Percentiles rank a stretch among this genome's conserved stretches.
phyloP scores from a whole-genome alignment of 2,888 invertebrate genomes.

The Pterostichus niger region DNA sequence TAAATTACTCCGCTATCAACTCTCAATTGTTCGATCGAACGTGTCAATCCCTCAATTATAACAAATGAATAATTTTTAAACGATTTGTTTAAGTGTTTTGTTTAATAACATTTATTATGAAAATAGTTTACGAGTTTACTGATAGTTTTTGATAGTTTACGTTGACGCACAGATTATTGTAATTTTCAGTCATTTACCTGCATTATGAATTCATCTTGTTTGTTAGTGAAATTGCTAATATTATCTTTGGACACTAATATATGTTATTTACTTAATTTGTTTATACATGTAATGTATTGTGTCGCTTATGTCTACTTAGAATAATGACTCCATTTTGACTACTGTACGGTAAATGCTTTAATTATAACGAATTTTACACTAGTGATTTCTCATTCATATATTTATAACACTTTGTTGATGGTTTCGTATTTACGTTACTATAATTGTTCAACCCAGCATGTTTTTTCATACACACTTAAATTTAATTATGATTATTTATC shows the following conservation, averaged over 20 bases:
- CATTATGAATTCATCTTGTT: constrained; percentile 63
- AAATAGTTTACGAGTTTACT: constrained; percentile 53
- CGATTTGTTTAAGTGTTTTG: constrained; percentile 41
- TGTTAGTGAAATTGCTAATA: constrained; percentile 59
- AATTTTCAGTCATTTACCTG: constrained; percentile 61
- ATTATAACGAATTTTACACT: constrained; percentile 61
- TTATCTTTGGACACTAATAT: constrained; percentile 61
- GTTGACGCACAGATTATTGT: constrained; percentile 55
- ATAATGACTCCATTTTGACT: constrained; percentile 62
- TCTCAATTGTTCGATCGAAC: constrained; percentile 59
- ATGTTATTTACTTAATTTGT: constrained; percentile 65
- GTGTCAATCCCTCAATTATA: constrained; percentile 64
- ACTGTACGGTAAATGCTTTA: constrained; percentile 58
- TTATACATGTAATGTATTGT: constrained; percentile 63
- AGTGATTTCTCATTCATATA: constrained; percentile 50
- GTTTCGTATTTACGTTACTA: constrained; percentile 8
- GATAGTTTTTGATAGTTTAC: constrained; percentile 61
- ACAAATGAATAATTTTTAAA: constrained; percentile 59
- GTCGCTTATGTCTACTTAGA: constrained; percentile 57
- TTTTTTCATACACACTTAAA: constrained; percentile 42
- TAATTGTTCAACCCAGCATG: constrained; percentile 12
- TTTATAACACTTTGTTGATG: constrained; percentile 10
- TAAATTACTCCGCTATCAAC: constrained; percentile 61
- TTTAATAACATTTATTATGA: constrained; percentile 60
- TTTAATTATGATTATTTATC: constrained; percentile 44